These are phyloP conservation scores for Troilus luridus DNA, from an alignment of 2,888 invertebrate genomes.

Conservation along the genomic window DNA sequence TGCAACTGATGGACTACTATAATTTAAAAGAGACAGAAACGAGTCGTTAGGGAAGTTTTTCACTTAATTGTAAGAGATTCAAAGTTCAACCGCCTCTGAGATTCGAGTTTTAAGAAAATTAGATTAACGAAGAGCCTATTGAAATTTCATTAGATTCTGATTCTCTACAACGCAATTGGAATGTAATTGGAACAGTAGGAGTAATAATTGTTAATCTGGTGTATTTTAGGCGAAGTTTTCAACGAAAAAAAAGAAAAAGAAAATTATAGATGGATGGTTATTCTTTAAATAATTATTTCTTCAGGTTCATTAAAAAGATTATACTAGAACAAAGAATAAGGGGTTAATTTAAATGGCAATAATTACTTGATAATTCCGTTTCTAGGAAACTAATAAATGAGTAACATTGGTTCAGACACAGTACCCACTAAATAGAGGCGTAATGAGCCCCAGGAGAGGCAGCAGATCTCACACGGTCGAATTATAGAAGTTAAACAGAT, in stretches of 20 bases:
- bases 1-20: neutral
- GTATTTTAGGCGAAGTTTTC: neutral
- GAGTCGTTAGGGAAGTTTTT: slow-evolving; percentile 30
- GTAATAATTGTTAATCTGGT: neutral
- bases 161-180: neutral
- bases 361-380: too few relatives aligned
- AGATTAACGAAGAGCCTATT: slow-evolving; percentile 7
- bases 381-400: too few relatives aligned
- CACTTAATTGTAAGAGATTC: slow-evolving; percentile 13
- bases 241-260: too few relatives aligned
- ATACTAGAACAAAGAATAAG: too few relatives aligned
- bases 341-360: too few relatives aligned
- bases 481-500: too few relatives aligned
- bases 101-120: neutral
- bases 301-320: too few relatives aligned
- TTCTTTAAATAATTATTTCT: too few relatives aligned
- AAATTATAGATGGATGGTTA: neutral
- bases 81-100: neutral
- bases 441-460: too few relatives aligned
- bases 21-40: neutral
- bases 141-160: slow-evolving; percentile 24
- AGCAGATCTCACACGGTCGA: too few relatives aligned
- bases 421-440: too few relatives aligned
- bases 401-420: too few relatives aligned
- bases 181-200: neutral